Conservation (phyloP, 2,797 vertebrate genomes). For the Sebastes glaucus region DNA sequence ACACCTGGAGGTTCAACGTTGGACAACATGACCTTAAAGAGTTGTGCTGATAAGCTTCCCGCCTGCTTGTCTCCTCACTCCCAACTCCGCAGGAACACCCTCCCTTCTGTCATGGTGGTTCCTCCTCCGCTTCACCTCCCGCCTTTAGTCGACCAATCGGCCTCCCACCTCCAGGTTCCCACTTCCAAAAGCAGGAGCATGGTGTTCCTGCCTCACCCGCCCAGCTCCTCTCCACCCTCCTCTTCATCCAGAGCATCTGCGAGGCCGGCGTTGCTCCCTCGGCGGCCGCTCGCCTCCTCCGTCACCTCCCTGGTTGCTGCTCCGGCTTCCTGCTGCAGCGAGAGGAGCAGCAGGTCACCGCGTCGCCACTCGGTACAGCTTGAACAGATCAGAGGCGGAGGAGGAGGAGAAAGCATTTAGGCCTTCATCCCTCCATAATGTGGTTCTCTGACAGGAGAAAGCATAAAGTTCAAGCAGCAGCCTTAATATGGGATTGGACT, state of each 20-base stretch:
- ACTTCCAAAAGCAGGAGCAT: constrained; percentile 12
- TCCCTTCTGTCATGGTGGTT: constrained; percentile 58
- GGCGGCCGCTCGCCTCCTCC: constrained; percentile 35
- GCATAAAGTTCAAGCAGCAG: neutral
- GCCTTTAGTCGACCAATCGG: constrained; percentile 51
- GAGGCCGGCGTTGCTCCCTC: constrained; percentile 10
- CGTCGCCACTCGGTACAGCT: constrained; percentile 66
- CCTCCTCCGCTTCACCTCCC: constrained; percentile 69
- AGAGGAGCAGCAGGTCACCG: constrained; percentile 31
- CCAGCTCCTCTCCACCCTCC: constrained; percentile 28
- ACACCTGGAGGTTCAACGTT: neutral
- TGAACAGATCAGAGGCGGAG: constrained; percentile 37
- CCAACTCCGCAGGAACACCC: constrained; percentile 72
- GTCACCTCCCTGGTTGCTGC: constrained; percentile 27
- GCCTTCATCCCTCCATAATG: neutral
- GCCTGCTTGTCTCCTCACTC: neutral
- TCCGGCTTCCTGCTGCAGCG: constrained; percentile 8
- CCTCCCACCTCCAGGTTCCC: constrained; percentile 51
- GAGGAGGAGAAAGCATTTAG: neutral
- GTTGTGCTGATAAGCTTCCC: constrained; percentile 19
- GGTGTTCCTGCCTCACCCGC: constrained; percentile 46
- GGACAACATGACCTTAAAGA: neutral
- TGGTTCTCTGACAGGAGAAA: neutral
- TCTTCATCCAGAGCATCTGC: neutral
- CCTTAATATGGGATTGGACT: neutral